Evolutionary conservation across 2,797 vertebrate genomes (phyloP), one percentile per base, ranked within the genome.

Genomic region (Acridotheres tristis): DNA sequence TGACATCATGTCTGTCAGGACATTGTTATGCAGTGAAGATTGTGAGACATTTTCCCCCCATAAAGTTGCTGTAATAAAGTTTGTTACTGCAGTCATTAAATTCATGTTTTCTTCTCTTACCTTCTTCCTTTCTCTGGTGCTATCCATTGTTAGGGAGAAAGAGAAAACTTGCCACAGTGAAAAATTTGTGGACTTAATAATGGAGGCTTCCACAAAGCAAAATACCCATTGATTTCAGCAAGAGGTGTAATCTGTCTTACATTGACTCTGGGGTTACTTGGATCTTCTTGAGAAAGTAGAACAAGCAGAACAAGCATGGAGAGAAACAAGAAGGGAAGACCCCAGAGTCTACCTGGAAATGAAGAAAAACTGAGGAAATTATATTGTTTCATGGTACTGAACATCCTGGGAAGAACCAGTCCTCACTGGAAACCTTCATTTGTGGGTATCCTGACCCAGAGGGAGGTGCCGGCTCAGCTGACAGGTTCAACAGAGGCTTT

Each of bases 1-100:
- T 98, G 97, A 97, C 94, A 90, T 97, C 97, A 96, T 91, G 96
- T 97, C 97, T 98, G 91, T 95, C 1, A n/a, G 79, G 94, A 91
- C 86, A 93, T 85, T 95, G 94, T 96, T 95, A 86, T 83, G 38
- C 79, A 89, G 50, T 13, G 74, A 95, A 95, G 86, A 95, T 74
- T 66, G 55, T n/a, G 62, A 95, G 89, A 84, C 30, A 83, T 90
- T 94, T 94, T 88, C 81, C 32, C 63, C 50, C 73, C 63, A 25
- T 55, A 90, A 96, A 96, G 69, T 48, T 78, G 65, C 50, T 67
- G 51, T 86, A 94, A 89, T 94, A 89, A 92, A 88, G 69, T 95
- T 92, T 96, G 96, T 93, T 94, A 66, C 26, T 75, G 19, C 80
- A 55, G 48, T 92, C 57, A 84, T 76, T 83, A 94, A 91, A 73